Conservation (phyloP, 2,113 vertebrate genomes). For the Varanus komodoensis region DNA sequence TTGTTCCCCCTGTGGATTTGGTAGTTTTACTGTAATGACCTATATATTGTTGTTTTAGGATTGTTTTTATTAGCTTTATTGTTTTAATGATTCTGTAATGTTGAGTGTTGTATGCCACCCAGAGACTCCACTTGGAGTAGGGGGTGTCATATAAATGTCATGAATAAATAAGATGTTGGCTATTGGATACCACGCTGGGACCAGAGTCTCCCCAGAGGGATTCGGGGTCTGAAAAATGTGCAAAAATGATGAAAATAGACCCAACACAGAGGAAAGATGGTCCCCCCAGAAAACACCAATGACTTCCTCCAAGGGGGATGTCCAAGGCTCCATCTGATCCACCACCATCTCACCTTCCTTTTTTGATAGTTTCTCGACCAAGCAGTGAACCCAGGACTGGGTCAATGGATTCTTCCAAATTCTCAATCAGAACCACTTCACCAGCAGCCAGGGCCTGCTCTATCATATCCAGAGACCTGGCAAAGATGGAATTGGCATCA, state of each 20-base stretch:
- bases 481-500: not conserved
- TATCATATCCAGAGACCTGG: constrained; percentile 88
- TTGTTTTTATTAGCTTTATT: too few species aligned
- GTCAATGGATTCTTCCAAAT: constrained; percentile 90
- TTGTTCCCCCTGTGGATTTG: too few species aligned
- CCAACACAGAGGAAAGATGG: not conserved
- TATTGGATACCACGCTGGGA: not conserved
- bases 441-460: constrained; percentile 88
- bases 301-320: not conserved
- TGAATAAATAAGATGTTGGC: not conserved
- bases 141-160: too few species aligned
- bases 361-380: constrained; percentile 93
- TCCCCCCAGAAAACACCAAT: not conserved
- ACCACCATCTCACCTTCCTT: constrained; percentile 85
- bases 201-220: not conserved
- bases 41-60: too few species aligned
- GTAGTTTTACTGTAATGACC: too few species aligned
- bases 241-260: not conserved
- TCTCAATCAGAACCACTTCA: constrained; percentile 91
- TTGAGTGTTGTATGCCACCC: too few species aligned
- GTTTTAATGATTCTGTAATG: too few species aligned
- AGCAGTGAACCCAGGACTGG: constrained; percentile 92
- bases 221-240: not conserved
- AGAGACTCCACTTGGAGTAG: too few species aligned
- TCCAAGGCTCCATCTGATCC: accelerated